phyloP scores from a whole-genome alignment of 2,888 invertebrate genomes.

The Iphiclides podalirius region DNA sequence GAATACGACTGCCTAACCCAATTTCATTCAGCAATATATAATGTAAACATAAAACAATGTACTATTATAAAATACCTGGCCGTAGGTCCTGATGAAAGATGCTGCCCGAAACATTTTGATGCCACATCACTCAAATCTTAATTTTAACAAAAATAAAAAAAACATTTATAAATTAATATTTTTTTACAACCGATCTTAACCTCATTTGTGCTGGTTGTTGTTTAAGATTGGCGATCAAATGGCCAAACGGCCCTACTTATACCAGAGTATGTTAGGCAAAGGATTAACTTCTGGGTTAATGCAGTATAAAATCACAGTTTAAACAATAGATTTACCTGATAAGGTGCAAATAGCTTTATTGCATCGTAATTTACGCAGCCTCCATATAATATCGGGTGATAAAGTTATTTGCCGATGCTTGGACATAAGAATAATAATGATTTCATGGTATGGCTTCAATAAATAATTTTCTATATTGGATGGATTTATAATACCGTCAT shows the following conservation, averaged over 20 bases:
- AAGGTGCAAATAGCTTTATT: constrained; percentile 51
- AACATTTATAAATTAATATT: constrained; percentile 31
- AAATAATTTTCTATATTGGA: not conserved
- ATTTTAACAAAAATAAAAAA: constrained; percentile 29
- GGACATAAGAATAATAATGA: constrained; percentile 27
- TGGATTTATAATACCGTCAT: too few species aligned
- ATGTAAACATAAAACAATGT: too few species aligned
- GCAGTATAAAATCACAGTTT: constrained; percentile 50
- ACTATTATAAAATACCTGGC: constrained; percentile 66
- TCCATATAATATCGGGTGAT: constrained; percentile 54
- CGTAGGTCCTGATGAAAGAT: constrained; percentile 65
- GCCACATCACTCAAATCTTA: constrained; percentile 29
- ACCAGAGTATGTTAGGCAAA: constrained; percentile 46
- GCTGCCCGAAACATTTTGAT: constrained; percentile 66
- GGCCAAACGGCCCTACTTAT: constrained; percentile 42
- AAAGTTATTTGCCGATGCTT: constrained; percentile 41
- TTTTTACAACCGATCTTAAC: too few species aligned
- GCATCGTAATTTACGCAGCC: constrained; percentile 50
- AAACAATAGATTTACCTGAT: constrained; percentile 60
- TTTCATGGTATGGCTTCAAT: constrained; percentile 8
- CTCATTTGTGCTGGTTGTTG: too few species aligned
- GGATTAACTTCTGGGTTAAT: constrained; percentile 51
- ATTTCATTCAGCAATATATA: too few species aligned
- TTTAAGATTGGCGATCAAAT: constrained; percentile 18
- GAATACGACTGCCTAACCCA: too few species aligned